phyloP scores from a whole-genome alignment of 37 sponge, comb jelly and placozoan species.

The Eunapius fragilis region DNA sequence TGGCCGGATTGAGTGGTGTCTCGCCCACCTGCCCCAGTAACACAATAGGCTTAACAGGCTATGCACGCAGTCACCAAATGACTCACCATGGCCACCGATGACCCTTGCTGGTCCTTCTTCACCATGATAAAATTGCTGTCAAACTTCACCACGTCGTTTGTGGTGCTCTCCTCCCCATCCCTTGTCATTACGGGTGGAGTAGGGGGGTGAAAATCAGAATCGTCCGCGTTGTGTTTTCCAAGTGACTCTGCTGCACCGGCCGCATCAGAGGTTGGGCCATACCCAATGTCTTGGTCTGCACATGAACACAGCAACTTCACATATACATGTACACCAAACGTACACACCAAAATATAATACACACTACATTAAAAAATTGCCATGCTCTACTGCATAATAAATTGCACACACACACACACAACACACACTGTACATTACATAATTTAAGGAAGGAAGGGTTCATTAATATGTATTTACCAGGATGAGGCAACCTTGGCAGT shows the following conservation, averaged over 20 bases:
- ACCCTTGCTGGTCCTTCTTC: conserved; percentile 19
- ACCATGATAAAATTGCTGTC: conserved; percentile 69
- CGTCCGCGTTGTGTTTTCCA: background rate
- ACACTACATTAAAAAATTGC: too few relatives aligned
- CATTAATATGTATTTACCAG: background rate
- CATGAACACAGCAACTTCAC: background rate
- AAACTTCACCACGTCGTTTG: conserved; percentile 21
- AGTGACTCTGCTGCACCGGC: background rate
- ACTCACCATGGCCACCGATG: conserved; percentile 12
- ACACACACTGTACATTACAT: too few relatives aligned
- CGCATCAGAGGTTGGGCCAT: conserved; percentile 31
- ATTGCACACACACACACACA: too few relatives aligned
- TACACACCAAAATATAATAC: too few relatives aligned
- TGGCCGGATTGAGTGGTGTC: conserved; percentile 40
- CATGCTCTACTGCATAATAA: too few relatives aligned
- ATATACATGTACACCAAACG: background rate
- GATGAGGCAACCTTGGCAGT: background rate
- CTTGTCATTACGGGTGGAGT: conserved; percentile 52
- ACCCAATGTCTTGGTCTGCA: conserved; percentile 54
- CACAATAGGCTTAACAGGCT: background rate
- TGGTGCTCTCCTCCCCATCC: background rate
- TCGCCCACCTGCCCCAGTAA: conserved; percentile 21
- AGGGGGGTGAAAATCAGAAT: conserved; percentile 42
- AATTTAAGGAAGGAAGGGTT: too few relatives aligned
- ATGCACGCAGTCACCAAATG: background rate